A percentile compares a stretch with the other conserved stretches of the same genome.
Evolutionary conservation across 1,140 invertebrate species (phyloP).

Genomic region (Protaetia brevitarsis): DNA sequence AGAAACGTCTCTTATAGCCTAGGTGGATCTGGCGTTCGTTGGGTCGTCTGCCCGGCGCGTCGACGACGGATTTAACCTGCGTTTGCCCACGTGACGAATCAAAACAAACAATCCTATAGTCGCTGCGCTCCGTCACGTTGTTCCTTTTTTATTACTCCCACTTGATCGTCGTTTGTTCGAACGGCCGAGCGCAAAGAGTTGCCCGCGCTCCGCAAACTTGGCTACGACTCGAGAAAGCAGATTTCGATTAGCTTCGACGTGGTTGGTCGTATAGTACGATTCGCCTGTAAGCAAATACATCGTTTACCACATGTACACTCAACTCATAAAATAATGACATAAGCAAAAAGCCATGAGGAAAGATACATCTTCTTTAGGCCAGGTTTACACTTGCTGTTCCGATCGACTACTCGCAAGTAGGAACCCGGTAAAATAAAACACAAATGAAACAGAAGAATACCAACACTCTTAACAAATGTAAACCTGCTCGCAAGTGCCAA

Average conservation of each 20-base stretch:
- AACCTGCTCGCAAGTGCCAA: no score
- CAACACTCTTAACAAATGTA: no score
- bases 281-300: no score
- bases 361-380: no score
- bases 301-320: no score
- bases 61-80: neutral
- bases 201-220: neutral
- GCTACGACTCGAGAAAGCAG: neutral
- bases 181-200: neutral
- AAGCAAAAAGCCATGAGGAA: no score
- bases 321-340: no score
- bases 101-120: neutral
- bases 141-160: constrained; percentile 4
- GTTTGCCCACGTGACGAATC: constrained; percentile 10
- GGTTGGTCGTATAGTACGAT: neutral
- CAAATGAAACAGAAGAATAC: no score
- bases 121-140: neutral
- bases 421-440: no score
- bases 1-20: neutral
- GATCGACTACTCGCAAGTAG: no score
- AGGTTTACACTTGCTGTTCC: no score
- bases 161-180: constrained; percentile 1
- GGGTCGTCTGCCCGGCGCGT: neutral
- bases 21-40: neutral
- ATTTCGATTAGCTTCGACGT: neutral